phyloP scores from a whole-genome alignment of 2,113 vertebrate genomes.

The Piaya cayana region DNA sequence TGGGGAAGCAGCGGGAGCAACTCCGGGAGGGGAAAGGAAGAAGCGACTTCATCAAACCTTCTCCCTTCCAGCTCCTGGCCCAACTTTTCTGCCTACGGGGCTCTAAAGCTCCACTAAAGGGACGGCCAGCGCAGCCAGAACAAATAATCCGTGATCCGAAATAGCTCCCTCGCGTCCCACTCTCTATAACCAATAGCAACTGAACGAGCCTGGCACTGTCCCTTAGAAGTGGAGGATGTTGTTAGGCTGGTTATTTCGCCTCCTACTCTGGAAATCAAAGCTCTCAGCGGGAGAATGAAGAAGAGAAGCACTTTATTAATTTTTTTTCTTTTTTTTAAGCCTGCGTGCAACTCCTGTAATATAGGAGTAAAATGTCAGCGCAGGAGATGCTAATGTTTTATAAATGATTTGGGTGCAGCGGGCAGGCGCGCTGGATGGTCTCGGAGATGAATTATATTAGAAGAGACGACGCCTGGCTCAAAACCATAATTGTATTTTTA shows the following conservation, averaged over 20 bases:
- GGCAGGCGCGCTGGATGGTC: slow-evolving; percentile 40
- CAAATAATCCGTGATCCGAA: slow-evolving; percentile 49
- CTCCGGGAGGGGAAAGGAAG: background rate
- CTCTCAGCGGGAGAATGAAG: slow-evolving; percentile 76
- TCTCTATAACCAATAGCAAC: slow-evolving; percentile 54
- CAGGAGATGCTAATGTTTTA: slow-evolving; percentile 72
- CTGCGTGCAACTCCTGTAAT: slow-evolving; percentile 61
- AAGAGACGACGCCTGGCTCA: slow-evolving; percentile 52
- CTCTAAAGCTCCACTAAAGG: slow-evolving; percentile 61
- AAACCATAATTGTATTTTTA: slow-evolving; percentile 72
- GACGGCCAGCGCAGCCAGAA: slow-evolving; percentile 46
- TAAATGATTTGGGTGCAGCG: slow-evolving; percentile 64
- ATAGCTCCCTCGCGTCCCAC: slow-evolving; percentile 27
- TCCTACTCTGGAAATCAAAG: slow-evolving; percentile 71
- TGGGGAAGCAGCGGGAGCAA: background rate
- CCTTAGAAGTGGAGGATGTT: slow-evolving; percentile 68
- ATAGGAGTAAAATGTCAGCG: slow-evolving; percentile 66
- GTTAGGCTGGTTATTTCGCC: slow-evolving; percentile 73
- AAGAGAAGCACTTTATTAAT: slow-evolving; percentile 77
- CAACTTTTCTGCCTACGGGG: slow-evolving; percentile 31
- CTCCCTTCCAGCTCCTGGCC: slow-evolving; percentile 35
- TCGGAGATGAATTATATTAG: slow-evolving; percentile 56
- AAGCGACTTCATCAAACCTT: slow-evolving; percentile 43
- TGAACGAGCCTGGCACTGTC: slow-evolving; percentile 57
- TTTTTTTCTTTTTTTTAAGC: slow-evolving; percentile 73